Base-by-base conservation (phyloP, 2,797 vertebrate species). In the Epinephelus awoara region DNA sequence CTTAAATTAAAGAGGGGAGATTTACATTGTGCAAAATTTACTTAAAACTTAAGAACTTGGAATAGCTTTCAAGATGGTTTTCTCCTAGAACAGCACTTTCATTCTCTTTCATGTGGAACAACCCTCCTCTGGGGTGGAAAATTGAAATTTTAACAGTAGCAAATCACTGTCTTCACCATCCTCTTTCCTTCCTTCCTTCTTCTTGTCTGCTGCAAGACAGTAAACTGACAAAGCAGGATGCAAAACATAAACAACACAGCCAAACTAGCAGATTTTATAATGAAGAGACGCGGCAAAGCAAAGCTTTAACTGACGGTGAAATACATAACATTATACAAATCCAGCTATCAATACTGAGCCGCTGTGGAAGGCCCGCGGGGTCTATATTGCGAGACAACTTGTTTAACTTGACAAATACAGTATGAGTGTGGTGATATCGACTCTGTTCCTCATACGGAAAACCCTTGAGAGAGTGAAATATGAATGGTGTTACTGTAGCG, bases 131-230 rank as follows among this genome's bases (percentile, higher is more conserved):
- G 90, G 85, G 82, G 57, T 92, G 91, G 92, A 92, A 92, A 92
- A 94, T 93, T 93, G 89, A 92, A 90, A 93, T 91, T 91, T 91
- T 80, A 92, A 92, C 89, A 86, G 90, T 49, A 72, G 79, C 87
- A 93, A 92, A 91, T 91, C 89, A 88, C 85, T 61, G 83, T 89
- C 85, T 86, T 80, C 15, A 2, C 62, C 69, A 21, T 71, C 67
- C 67, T 27, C 19, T 54, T 40, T 46, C 2, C 13, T 6, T 2
- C 19, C 27, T 18, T 42, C 42, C 52, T 79, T 83, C 49, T 51
- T 80, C 71, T 68, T 18, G 76, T 84, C 73, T 14, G 40, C 77
- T 61, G 78, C 58, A 27, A 67, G 57, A 79, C 61, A 52, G 75
- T 72, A 68, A 78, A 89, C 73, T 85, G 77, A 90, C 83, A 68